phyloP scores from a whole-genome alignment of 1,140 invertebrate species.

The Drosophila takahashii region DNA sequence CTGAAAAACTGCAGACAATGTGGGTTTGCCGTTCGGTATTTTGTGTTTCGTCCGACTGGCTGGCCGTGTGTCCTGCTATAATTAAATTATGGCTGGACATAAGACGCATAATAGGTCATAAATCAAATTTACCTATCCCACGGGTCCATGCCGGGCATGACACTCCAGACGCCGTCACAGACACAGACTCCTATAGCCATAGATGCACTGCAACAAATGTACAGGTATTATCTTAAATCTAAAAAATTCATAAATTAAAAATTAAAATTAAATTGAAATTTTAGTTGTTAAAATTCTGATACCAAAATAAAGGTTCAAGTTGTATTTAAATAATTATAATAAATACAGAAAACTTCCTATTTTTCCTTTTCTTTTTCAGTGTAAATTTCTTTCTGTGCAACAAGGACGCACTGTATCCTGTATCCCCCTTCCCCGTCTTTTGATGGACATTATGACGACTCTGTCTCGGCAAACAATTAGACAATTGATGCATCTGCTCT shows the following conservation, averaged over 20 bases:
- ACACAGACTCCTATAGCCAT: constrained; percentile 29
- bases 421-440: constrained; percentile 21
- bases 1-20: constrained; percentile 49
- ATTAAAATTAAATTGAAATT: too few relatives aligned
- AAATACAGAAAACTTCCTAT: too few relatives aligned
- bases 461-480: constrained; percentile 81
- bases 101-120: constrained; percentile 84
- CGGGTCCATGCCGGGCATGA: constrained; percentile 40
- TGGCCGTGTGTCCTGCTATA: constrained; percentile 73
- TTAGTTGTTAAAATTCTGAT: too few relatives aligned
- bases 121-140: constrained; percentile 84
- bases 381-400: not conserved
- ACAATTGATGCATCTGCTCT: constrained; percentile 80
- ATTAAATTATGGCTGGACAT: constrained; percentile 84
- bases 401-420: constrained; percentile 12
- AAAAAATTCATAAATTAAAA: too few relatives aligned
- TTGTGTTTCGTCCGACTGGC: constrained; percentile 19
- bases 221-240: too few relatives aligned
- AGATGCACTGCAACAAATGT: not conserved
- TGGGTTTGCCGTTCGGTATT: constrained; percentile 30
- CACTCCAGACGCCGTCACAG: constrained; percentile 44
- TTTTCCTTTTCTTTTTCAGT: too few relatives aligned
- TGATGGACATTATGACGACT: constrained; percentile 79
- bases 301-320: too few relatives aligned
- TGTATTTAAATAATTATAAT: too few relatives aligned